Base-by-base conservation (phyloP, 64 coral and sea anemone species). In the Catalaphyllia jardinei region DNA sequence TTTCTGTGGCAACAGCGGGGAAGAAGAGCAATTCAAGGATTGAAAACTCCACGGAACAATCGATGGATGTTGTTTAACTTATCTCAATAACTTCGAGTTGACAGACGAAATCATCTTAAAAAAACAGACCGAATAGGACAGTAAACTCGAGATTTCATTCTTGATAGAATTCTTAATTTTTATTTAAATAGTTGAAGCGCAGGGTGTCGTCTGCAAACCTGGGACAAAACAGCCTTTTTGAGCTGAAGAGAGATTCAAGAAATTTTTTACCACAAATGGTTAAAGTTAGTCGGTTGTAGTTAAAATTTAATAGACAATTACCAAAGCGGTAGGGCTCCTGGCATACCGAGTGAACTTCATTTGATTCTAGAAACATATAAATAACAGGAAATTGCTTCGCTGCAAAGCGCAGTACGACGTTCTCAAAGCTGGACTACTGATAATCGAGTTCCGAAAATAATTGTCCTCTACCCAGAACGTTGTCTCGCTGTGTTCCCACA, bases 261-360 rank as follows among this genome's bases (percentile, higher is more conserved):
- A 83, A 49, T 28, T 39, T 35, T 71, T 85, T 5, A 12, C 14
- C 28, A 30, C 59, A 83, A 35, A 24, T 46, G 31, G 74, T 49
- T 77, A 50, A 25, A 69, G 65, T 69, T 65, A 51, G 33, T 22
- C 71, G 0, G 81, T 31, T 24, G 33, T 71, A 25, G 81, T 85
- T 85, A 71, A 85, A 69, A 71, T 85, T 85, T 85, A 85, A 85
- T 85, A 67, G 39, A 65, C 30, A 85, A 85, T 85, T 69, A 71
- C 62, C 49, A 39, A 46, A 85, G 19, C 63, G 14, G 62, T 71
- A 22, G 62, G 81, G n/a, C 9, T 15, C 62, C 12, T 29, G 35
- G 31, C 52, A 80, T 29, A 60, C 29, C n/a, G n/a, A 46, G 42
- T 46, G 42, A 7, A 46, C 42, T 46, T 80, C 17, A 20, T 84